Evolutionary conservation across 23 tunicate genomes (phyloP), one percentile per base, ranked within the genome.

Genomic region (Halocynthia roretzi): DNA sequence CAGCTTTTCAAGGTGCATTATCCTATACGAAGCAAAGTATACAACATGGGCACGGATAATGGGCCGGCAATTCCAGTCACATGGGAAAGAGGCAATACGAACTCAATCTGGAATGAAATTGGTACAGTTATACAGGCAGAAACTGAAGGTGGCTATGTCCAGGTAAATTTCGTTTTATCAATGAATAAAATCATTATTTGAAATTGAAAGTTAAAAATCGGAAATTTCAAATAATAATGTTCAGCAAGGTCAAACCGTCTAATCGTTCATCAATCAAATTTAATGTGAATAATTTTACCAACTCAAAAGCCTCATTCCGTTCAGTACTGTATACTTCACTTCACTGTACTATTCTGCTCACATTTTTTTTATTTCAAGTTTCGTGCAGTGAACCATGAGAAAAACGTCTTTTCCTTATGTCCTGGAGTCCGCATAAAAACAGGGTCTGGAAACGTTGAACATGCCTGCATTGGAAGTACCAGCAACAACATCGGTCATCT

Each of bases 61-160:
- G 90, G 90, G 20, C 90, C 90, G n/a, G 72, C 66, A 40, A 51
- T 78, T 52, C 83, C 83, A 22, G 84, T 85, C 9, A 62, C 50
- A 15, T 80, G 73, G 74, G 84, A 85, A 48, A 73, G 71, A 85
- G 90, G 90, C 54, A 80, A 20, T 50, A 70, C 8, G 9, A 70
- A 18, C 7, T 50, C 23, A 31, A 15, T 72, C 49, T 53, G 14
- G 8, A 18, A 51, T 7, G 80, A 85, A 61, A 74, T 85, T 67
- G 84, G 84, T n/a, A 50, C 76, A 10, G 44, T 7, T 44, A 73
- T 53, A 7, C 76, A 72, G 49, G 20, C 50, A 31, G 0, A 73
- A 53, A 10, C 80, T 12, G 83, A 80, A 6, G 58, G 76, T 8
- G 90, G 90, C 51, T 85, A 80, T 61, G 80, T 85, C 7, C 84